A percentile compares a stretch with the other conserved stretches of the same genome.
Conservation (phyloP, 2,888 invertebrate genomes). For the Serripes groenlandicus region DNA sequence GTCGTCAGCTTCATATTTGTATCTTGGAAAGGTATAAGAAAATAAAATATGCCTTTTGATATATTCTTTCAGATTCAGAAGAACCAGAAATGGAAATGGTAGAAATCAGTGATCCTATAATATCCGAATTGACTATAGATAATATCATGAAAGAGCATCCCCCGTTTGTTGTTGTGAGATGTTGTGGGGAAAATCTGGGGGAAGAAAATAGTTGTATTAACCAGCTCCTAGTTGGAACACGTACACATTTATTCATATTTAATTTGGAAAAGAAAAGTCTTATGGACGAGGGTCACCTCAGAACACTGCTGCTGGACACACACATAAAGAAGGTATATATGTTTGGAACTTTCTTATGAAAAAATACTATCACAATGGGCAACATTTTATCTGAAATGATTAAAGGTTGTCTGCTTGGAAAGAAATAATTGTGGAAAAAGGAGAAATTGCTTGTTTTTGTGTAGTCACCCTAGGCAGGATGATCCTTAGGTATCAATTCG, state of each 20-base stretch:
- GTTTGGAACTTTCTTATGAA: too few species aligned
- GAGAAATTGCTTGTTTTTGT: too few species aligned
- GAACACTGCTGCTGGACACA: slow-evolving; percentile 34
- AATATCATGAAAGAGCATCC: neutral
- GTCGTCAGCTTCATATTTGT: too few species aligned
- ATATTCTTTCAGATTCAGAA: slow-evolving; percentile 3
- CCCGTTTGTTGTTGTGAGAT: slow-evolving; percentile 29
- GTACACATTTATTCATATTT: slow-evolving; percentile 39
- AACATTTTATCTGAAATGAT: too few species aligned
- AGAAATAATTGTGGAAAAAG: too few species aligned
- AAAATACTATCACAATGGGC: too few species aligned
- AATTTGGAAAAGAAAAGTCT: slow-evolving; percentile 34
- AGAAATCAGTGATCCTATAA: slow-evolving; percentile 7
- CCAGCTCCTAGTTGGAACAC: slow-evolving; percentile 26
- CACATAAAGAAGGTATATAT: slow-evolving; percentile 41
- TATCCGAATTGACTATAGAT: slow-evolving; percentile 1
- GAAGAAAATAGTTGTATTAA: slow-evolving; percentile 14
- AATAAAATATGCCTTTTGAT: too few species aligned
- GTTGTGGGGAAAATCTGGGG: slow-evolving; percentile 52
- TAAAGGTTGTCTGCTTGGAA: too few species aligned
- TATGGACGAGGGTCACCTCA: slow-evolving; percentile 45
- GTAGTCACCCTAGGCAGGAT: too few species aligned
- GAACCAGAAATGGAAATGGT: neutral
- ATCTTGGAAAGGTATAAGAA: too few species aligned
- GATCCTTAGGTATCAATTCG: too few species aligned